Evolutionary conservation across 2,888 invertebrate species (phyloP).

Genomic region (Endomychus coccineus): DNA sequence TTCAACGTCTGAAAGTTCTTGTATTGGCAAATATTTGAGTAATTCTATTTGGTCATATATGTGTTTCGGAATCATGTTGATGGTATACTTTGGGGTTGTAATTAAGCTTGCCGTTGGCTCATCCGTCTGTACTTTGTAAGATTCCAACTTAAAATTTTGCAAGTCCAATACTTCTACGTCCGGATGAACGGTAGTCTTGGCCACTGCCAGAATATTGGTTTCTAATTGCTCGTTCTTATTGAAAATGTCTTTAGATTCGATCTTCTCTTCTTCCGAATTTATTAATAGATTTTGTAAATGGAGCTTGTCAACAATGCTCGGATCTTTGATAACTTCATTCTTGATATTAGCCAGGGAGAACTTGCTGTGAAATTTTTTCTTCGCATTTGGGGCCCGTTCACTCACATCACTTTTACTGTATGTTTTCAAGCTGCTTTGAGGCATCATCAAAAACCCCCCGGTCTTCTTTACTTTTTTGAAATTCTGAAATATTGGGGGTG

Average conservation of each 20-base stretch:
- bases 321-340: neutral
- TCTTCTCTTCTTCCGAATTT: conserved; percentile 2
- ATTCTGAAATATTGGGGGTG: conserved; percentile 41
- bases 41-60: conserved; percentile 36
- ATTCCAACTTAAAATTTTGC: conserved; percentile 9
- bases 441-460: conserved; percentile 8
- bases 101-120: conserved; percentile 24
- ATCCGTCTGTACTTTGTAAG: conserved; percentile 9
- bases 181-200: neutral
- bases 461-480: conserved; percentile 8
- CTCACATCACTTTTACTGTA: neutral
- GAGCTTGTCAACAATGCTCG: conserved; percentile 1
- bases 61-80: conserved; percentile 32
- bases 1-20: neutral
- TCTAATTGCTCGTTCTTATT: too few species aligned
- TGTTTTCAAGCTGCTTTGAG: neutral
- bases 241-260: conserved; percentile 8
- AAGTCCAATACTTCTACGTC: conserved; percentile 13
- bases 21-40: conserved; percentile 26
- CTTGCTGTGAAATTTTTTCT: conserved; percentile 13
- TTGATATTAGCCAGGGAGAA: conserved; percentile 3
- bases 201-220: neutral
- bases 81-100: conserved; percentile 33
- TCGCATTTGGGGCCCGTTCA: neutral
- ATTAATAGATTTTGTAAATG: neutral